Evolutionary conservation across 2,797 vertebrate species (phyloP), one percentile per base, ranked within the genome.

Genomic region (Phrynocephalus guinanensis): DNA sequence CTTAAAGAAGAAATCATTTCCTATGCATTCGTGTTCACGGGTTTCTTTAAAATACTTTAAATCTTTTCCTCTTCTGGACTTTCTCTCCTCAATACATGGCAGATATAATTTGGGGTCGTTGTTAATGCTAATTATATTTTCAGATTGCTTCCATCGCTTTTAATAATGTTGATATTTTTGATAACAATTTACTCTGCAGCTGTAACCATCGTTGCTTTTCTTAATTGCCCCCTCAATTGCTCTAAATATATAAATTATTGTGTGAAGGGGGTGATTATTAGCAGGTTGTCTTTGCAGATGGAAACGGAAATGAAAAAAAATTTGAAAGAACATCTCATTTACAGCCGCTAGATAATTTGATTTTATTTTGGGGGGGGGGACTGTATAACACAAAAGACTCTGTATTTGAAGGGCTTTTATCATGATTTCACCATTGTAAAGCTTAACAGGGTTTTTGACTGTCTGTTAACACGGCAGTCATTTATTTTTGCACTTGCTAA

Each of bases 121-220:
- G 60, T 63, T 63, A 86, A 91, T 86, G 73, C 75, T 93, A 79
- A 86, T 91, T 82, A 87, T 88, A 80, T 86, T 91, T 86, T 84
- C 48, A 70, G 89, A 82, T 93, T 92, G 89, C 75, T 83, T 95
- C 92, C 22, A 86, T 92, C 92, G 92, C 30, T 94, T 93, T 93
- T 95, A 93, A 91, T 93, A 93, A 93, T 78, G 68, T 79, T 90
- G 93, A 86, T 28, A 86, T 91, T 84, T 60, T 87, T 66, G 86
- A 84, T 89, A 93, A 89, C 90, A 92, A 88, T 84, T 90, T 79
- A 82, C 78, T 91, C 89, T 93, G 83, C 83, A 91, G 92, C 52
- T 95, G 60, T 92, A 93, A 90, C 82, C 83, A 84, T 89, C 83
- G 70, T 81, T 78, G 67, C 90, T 86, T 89, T 92, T 87, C 90